Evolutionary conservation across 2,888 invertebrate genomes (phyloP).

Genomic region (Drosophila picticornis): DNA sequence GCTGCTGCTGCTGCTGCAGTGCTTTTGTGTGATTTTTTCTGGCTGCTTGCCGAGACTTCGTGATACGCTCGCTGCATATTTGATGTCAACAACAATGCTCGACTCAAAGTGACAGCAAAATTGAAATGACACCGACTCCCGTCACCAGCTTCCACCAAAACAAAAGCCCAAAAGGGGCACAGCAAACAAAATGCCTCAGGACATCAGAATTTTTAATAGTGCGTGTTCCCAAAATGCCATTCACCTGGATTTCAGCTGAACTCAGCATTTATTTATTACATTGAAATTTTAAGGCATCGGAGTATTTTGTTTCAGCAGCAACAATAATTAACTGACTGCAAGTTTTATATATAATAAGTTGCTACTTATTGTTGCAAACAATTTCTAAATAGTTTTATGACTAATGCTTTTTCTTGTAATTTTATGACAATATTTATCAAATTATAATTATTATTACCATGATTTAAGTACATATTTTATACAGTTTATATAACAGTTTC

Average conservation of each 20-base stretch:
- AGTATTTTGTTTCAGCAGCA: not conserved
- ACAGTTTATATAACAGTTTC: not conserved
- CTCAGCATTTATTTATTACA: not conserved
- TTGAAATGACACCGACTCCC: conserved; percentile 51
- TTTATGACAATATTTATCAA: not conserved
- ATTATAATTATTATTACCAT: not conserved
- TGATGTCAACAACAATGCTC: conserved; percentile 62
- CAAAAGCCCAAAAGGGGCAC: conserved; percentile 11
- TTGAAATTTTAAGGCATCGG: not conserved
- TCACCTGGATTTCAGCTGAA: conserved; percentile 4
- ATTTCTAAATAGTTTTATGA: not conserved
- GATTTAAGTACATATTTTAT: not conserved
- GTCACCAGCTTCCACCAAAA: conserved; percentile 5
- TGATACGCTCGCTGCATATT: conserved; percentile 55
- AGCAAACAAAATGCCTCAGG: conserved; percentile 1
- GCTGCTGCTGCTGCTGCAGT: conserved; percentile 43
- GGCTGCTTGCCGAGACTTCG: conserved; percentile 48
- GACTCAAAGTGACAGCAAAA: conserved; percentile 53
- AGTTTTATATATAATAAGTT: too few species aligned
- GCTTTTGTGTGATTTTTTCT: conserved; percentile 58
- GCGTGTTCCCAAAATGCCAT: conserved; percentile 13
- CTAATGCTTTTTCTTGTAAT: not conserved
- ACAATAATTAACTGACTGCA: not conserved
- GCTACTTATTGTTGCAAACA: too few species aligned
- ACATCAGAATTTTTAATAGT: conserved; percentile 2